phyloP scores from a whole-genome alignment of 2,113 vertebrate species.

The Synodontis membranacea region DNA sequence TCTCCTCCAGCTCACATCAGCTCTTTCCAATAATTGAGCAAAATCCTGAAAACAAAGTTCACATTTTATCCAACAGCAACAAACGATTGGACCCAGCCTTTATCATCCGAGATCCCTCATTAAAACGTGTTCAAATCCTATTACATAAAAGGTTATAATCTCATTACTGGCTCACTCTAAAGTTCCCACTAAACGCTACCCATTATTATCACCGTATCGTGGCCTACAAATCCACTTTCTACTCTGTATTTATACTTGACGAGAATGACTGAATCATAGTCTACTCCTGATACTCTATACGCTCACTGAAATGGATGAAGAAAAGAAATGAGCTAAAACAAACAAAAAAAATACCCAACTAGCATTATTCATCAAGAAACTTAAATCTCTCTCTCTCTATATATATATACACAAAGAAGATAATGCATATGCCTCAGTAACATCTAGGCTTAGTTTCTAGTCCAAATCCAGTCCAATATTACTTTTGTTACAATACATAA shows the following conservation, averaged over 20 bases:
- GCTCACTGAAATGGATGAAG: neutral
- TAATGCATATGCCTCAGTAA: no score
- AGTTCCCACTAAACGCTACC: neutral
- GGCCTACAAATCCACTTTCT: neutral
- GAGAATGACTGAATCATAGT: neutral
- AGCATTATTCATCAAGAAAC: neutral
- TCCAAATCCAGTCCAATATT: neutral
- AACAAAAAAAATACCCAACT: no score
- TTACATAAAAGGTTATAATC: neutral
- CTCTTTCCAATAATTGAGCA: slow-evolving; percentile 33
- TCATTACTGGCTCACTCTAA: slow-evolving; percentile 1
- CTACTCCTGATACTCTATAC: neutral
- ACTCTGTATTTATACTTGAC: neutral
- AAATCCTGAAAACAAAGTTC: slow-evolving; percentile 7
- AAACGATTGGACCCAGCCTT: no score
- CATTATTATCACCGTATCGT: neutral
- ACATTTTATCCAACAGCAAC: neutral
- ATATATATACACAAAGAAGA: neutral
- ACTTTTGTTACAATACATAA: neutral
- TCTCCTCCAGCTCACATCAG: neutral
- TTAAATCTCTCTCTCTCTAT: neutral
- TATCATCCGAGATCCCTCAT: neutral
- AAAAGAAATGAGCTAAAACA: neutral
- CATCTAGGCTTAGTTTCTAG: no score
- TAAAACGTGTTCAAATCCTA: neutral